These are phyloP conservation scores for Taeniopygia guttata DNA, from an alignment of 2,797 vertebrate genomes.

Conservation along the genomic window DNA sequence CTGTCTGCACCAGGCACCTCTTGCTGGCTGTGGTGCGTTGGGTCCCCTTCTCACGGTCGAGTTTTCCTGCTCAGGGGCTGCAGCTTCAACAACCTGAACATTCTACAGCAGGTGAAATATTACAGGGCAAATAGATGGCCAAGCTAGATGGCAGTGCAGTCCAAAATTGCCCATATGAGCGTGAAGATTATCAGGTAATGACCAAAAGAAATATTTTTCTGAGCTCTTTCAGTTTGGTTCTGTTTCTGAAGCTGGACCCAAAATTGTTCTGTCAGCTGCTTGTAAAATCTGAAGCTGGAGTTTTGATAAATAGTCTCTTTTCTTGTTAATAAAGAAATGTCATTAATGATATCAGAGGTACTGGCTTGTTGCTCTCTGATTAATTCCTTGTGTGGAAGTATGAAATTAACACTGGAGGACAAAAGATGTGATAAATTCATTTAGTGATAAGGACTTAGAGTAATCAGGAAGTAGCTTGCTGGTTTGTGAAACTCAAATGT, in stretches of 20 bases:
- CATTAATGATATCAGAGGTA: background rate
- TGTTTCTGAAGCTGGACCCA: background rate
- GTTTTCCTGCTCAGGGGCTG: background rate
- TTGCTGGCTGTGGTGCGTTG: background rate
- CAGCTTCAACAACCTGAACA: background rate
- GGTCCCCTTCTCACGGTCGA: background rate
- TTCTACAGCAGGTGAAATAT: background rate
- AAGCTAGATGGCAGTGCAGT: background rate
- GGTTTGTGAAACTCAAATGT: background rate
- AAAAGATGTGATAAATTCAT: background rate
- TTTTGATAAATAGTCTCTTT: background rate
- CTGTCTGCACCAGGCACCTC: background rate
- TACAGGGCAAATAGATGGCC: background rate
- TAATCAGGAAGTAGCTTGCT: background rate
- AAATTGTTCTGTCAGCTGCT: background rate
- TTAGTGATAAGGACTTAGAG: background rate
- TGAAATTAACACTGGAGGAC: background rate
- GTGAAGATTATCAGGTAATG: background rate
- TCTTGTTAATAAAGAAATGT: background rate
- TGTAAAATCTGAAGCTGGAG: background rate
- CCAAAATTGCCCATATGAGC: background rate
- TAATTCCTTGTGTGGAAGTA: background rate
- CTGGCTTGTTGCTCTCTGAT: slow-evolving; percentile 15
- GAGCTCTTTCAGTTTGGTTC: background rate
- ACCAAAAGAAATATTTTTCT: background rate